phyloP scores from a whole-genome alignment of 2,113 vertebrate genomes.

The Scopus umbretta region DNA sequence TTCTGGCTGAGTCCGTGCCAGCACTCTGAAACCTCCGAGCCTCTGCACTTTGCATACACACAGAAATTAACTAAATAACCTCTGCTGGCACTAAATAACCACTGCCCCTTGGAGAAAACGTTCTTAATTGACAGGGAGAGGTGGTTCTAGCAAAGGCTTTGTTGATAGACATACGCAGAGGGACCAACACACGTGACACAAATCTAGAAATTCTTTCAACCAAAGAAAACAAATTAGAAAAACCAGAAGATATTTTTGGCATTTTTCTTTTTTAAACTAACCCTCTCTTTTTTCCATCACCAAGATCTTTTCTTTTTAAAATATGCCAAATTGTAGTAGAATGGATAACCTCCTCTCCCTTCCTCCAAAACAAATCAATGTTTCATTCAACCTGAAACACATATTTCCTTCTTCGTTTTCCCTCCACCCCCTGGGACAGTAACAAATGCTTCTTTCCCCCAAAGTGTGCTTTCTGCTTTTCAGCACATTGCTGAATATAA shows the following conservation, averaged over 20 bases:
- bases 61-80: not conserved
- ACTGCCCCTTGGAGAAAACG: not conserved
- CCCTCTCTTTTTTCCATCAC: not conserved
- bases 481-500: not conserved
- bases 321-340: not conserved
- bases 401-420: not conserved
- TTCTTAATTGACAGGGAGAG: not conserved
- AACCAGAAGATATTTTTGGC: rapidly evolving
- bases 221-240: not conserved
- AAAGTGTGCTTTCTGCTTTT: not conserved
- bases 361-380: slow-evolving; percentile 19
- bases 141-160: not conserved
- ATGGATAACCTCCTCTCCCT: not conserved
- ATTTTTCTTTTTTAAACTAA: not conserved
- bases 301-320: not conserved
- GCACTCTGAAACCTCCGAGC: rapidly evolving
- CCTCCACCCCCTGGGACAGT: not conserved
- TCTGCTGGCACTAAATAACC: not conserved
- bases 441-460: not conserved
- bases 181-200: not conserved
- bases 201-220: not conserved
- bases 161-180: not conserved
- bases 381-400: slow-evolving; percentile 21
- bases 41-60: not conserved
- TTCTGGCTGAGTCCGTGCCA: not conserved